These are phyloP conservation scores for Arctopsyche grandis DNA, from an alignment of 1,140 invertebrate genomes.

Conservation along the genomic window DNA sequence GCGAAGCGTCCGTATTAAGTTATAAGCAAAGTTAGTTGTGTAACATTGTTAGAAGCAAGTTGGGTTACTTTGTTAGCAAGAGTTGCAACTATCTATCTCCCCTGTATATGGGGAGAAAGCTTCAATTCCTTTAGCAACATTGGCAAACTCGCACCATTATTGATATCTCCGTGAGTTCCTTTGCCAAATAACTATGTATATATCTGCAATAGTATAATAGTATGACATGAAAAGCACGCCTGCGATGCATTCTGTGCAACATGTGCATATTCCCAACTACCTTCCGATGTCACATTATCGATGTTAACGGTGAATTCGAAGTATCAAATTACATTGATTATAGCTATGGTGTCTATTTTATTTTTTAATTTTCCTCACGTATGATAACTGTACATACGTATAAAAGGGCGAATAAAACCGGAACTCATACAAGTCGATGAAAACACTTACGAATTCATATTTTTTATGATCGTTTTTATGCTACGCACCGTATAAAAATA, in stretches of 20 bases:
- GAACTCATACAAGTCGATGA: neutral
- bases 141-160: neutral
- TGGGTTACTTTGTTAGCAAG: constrained; percentile 11
- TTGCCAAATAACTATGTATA: neutral
- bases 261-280: neutral
- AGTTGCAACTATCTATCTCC: neutral
- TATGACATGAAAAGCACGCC: neutral
- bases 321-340: neutral
- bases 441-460: constrained; percentile 14
- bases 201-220: neutral
- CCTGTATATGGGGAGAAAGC: neutral
- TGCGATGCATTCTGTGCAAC: neutral
- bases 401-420: neutral
- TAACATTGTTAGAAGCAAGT: neutral
- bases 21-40: constrained; percentile 17
- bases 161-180: neutral
- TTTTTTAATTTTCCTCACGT: neutral
- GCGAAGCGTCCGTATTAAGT: neutral
- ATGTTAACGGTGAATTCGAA: neutral
- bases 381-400: neutral
- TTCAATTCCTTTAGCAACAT: neutral
- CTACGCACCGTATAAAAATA: neutral
- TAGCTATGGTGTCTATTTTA: neutral
- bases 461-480: constrained; percentile 11
- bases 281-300: neutral